Evolutionary conservation across 92 coral and sea anemone genomes (phyloP).

Genomic region (Epizoanthus stellaris): DNA sequence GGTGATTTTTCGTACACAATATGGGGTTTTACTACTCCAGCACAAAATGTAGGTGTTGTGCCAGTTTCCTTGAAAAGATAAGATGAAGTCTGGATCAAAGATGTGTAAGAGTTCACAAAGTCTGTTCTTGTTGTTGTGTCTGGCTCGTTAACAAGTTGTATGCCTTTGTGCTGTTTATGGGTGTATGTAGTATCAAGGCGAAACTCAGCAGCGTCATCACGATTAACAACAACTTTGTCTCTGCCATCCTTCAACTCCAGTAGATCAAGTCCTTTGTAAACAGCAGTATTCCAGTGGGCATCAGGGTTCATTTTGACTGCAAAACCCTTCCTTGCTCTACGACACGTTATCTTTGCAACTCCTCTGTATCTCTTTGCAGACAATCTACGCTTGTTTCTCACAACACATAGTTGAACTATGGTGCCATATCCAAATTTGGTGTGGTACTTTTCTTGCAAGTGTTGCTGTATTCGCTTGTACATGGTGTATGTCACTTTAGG

Average conservation of each 20-base stretch:
- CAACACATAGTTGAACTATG: constrained; percentile 44
- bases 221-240: constrained; percentile 46
- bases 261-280: constrained; percentile 54
- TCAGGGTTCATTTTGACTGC: constrained; percentile 56
- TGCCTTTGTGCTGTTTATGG: constrained; percentile 53
- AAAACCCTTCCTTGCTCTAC: constrained; percentile 64
- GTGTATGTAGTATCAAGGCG: constrained; percentile 53
- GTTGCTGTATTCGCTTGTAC: constrained; percentile 33
- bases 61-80: constrained; percentile 43
- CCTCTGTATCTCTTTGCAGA: constrained; percentile 59
- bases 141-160: constrained; percentile 22
- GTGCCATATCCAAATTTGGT: constrained; percentile 55
- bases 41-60: constrained; percentile 50
- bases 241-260: constrained; percentile 47
- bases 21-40: constrained; percentile 50
- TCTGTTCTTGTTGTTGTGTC: constrained; percentile 53
- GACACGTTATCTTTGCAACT: constrained; percentile 62
- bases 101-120: constrained; percentile 47
- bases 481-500: constrained; percentile 51
- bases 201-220: constrained; percentile 54
- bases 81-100: constrained; percentile 48
- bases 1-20: constrained; percentile 43
- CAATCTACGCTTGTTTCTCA: constrained; percentile 36
- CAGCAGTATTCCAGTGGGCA: constrained; percentile 55
- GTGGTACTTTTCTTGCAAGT: constrained; percentile 40